Conservation (phyloP, 2,888 invertebrate genomes). For the Plemyria rubiginata region DNA sequence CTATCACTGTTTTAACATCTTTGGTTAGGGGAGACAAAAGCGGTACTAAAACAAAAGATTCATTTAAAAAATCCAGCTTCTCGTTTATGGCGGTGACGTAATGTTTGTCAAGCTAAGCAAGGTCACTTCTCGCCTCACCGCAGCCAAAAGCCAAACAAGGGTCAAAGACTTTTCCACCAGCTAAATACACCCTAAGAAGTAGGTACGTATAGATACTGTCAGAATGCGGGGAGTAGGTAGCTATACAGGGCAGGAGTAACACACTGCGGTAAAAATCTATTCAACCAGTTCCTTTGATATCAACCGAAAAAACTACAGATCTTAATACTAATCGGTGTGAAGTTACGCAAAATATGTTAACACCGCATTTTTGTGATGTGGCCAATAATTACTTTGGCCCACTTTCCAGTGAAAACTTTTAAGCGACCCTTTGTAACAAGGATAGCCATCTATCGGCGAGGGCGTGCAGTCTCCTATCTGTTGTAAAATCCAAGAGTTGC, state of each 20-base stretch:
- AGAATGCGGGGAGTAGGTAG: slow-evolving; percentile 11
- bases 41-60: too few relatives aligned
- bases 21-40: too few relatives aligned
- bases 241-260: background rate
- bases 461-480: background rate
- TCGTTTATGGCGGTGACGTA: background rate
- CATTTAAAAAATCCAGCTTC: background rate
- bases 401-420: slow-evolving; percentile 13
- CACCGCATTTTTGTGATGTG: slow-evolving; percentile 1
- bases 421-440: slow-evolving; percentile 1
- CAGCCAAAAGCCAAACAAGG: slow-evolving; percentile 18
- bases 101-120: slow-evolving; percentile 14
- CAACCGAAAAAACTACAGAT: background rate
- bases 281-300: background rate
- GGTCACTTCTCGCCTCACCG: slow-evolving; percentile 20
- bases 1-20: too few relatives aligned
- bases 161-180: slow-evolving; percentile 20
- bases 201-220: slow-evolving; percentile 3
- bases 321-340: background rate
- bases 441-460: slow-evolving; percentile 21
- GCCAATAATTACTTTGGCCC: slow-evolving; percentile 9
- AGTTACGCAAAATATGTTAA: background rate
- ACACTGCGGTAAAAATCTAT: slow-evolving; percentile 4
- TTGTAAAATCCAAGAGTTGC: background rate
- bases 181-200: slow-evolving; percentile 9